A percentile compares a stretch with the other conserved stretches of the same genome.
Conservation (phyloP, 2,113 vertebrate genomes). For the Notarius lentiginosus region DNA sequence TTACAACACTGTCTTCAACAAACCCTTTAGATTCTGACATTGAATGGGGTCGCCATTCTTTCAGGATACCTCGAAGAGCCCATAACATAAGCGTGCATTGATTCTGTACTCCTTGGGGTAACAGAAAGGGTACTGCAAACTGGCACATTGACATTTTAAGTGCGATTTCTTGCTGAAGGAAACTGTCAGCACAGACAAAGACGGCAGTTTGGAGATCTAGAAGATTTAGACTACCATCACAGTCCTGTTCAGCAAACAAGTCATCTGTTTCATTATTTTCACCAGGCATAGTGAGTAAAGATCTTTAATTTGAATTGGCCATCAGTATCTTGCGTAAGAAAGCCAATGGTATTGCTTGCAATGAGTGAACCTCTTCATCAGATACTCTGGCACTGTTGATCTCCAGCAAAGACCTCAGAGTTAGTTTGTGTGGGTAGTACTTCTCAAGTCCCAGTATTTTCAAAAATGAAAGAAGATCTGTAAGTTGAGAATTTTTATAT, state of each 20-base stretch:
- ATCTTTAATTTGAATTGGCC: conserved; percentile 54
- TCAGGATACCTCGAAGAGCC: conserved; percentile 67
- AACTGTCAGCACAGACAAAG: conserved; percentile 69
- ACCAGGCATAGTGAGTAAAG: not conserved
- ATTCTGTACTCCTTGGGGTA: conserved; percentile 61
- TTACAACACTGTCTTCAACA: conserved; percentile 57
- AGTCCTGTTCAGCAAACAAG: not conserved
- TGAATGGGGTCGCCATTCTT: conserved; percentile 52
- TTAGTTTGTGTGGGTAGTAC: conserved; percentile 59
- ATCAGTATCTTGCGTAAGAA: conserved; percentile 57
- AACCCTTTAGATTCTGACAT: conserved; percentile 50
- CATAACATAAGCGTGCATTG: conserved; percentile 69
- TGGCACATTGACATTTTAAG: conserved; percentile 73
- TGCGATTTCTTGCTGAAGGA: conserved; percentile 69
- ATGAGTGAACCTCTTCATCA: not conserved
- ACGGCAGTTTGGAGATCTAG: conserved; percentile 69
- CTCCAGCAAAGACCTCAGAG: conserved; percentile 53
- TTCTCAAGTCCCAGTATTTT: conserved; percentile 40
- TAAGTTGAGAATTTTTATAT: not conserved
- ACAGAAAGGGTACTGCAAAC: conserved; percentile 73
- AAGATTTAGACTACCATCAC: conserved; percentile 49
- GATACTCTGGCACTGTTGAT: conserved; percentile 43
- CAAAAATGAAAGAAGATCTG: not conserved
- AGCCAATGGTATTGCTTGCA: conserved; percentile 44
- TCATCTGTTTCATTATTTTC: conserved; percentile 7